phyloP scores from a whole-genome alignment of 2,113 vertebrate genomes.

The Oncorhynchus mykiss region DNA sequence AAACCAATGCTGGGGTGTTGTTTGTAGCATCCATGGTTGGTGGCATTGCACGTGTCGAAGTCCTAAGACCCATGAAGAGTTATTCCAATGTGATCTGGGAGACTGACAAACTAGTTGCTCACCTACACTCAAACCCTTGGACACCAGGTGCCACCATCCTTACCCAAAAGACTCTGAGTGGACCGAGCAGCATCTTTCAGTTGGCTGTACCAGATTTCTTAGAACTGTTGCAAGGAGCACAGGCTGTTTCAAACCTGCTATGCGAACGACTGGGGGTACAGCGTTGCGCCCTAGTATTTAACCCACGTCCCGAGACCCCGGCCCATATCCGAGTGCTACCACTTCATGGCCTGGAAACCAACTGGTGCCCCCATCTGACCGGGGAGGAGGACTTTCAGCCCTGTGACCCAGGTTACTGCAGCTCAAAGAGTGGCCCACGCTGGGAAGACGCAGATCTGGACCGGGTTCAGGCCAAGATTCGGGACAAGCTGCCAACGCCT shows the following conservation, averaged over 20 bases:
- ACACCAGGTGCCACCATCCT: constrained; percentile 72
- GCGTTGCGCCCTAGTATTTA: constrained; percentile 73
- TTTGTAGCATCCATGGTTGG: constrained; percentile 69
- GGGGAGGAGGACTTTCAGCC: constrained; percentile 66
- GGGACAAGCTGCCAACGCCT: constrained; percentile 62
- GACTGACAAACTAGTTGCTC: constrained; percentile 71
- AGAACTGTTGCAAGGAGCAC: constrained; percentile 64
- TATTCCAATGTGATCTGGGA: constrained; percentile 73
- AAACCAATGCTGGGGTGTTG: constrained; percentile 74
- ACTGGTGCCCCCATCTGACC: constrained; percentile 65
- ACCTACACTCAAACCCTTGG: constrained; percentile 71
- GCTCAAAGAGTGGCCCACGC: constrained; percentile 69
- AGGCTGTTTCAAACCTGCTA: constrained; percentile 62
- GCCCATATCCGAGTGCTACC: constrained; percentile 70
- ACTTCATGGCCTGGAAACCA: constrained; percentile 66
- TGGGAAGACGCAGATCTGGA: constrained; percentile 63
- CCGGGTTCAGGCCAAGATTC: constrained; percentile 63
- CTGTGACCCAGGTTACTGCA: constrained; percentile 71
- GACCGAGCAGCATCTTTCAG: constrained; percentile 70
- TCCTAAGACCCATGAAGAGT: constrained; percentile 60
- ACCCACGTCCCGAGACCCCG: constrained; percentile 52
- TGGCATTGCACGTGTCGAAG: constrained; percentile 64
- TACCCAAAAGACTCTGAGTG: constrained; percentile 62
- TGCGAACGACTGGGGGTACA: constrained; percentile 65
- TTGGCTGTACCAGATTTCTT: constrained; percentile 61